Evolutionary conservation across 1,140 invertebrate species (phyloP).

Genomic region (Musca vetustissima): DNA sequence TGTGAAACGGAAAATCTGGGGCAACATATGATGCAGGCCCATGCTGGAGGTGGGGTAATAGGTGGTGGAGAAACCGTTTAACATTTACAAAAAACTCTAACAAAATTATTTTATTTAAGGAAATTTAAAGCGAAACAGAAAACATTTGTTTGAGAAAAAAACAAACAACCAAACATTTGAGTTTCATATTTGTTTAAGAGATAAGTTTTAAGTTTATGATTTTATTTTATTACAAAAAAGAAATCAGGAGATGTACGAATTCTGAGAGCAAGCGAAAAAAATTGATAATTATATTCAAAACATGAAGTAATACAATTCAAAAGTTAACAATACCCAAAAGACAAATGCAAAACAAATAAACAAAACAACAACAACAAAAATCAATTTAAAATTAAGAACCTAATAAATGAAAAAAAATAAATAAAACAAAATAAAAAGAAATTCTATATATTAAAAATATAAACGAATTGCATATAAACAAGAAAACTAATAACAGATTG

Average conservation of each 20-base stretch:
- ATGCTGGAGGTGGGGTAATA: neutral
- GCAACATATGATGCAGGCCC: slow-evolving; percentile 1
- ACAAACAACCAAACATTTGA: too few relatives aligned
- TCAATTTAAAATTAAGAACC: neutral
- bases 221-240: neutral
- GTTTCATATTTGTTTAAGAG: neutral
- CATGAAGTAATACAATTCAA: slow-evolving; percentile 44
- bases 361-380: slow-evolving; percentile 7
- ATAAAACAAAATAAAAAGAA: slow-evolving; percentile 7
- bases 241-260: neutral
- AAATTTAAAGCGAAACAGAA: neutral
- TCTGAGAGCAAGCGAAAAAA: neutral
- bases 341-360: slow-evolving; percentile 30
- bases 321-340: slow-evolving; percentile 55
- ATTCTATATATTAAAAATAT: slow-evolving; percentile 22
- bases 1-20: slow-evolving; percentile 14
- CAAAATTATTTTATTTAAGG: neutral
- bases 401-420: slow-evolving; percentile 14
- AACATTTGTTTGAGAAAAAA: neutral
- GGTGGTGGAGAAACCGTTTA: slow-evolving; percentile 7
- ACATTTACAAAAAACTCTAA: slow-evolving; percentile 7
- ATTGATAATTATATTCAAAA: slow-evolving; percentile 16
- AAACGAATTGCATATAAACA: slow-evolving; percentile 13
- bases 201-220: neutral
- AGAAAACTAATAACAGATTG: slow-evolving; percentile 26